Percentiles rank a stretch among this genome's conserved stretches.
These are phyloP conservation scores for Pimephales promelas DNA, from an alignment of 2,113 vertebrate genomes.

Conservation along the genomic window DNA sequence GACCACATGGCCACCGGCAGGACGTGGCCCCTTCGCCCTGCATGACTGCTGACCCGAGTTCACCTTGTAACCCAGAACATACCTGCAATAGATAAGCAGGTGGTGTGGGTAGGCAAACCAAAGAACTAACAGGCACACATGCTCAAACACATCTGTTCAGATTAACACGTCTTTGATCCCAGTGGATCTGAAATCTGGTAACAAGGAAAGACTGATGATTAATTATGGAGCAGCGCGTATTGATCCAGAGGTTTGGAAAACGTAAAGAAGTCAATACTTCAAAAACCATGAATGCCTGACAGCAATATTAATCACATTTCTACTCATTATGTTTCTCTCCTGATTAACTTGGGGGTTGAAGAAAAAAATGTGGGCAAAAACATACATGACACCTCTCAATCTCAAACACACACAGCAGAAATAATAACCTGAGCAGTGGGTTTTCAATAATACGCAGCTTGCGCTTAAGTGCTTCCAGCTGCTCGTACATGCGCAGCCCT, in stretches of 20 bases:
- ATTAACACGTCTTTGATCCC: background rate
- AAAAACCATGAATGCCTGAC: background rate
- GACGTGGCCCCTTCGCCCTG: conserved; percentile 81
- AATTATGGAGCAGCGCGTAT: background rate
- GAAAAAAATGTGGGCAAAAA: background rate
- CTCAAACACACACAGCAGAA: background rate
- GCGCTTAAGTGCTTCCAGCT: conserved; percentile 86
- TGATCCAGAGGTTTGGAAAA: conserved; percentile 1
- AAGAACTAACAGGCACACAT: background rate
- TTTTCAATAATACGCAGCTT: conserved; percentile 94
- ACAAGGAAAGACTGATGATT: conserved; percentile 9
- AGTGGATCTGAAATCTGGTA: background rate
- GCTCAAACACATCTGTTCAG: conserved; percentile 28
- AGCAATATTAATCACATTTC: conserved; percentile 33
- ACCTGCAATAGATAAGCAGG: conserved; percentile 70
- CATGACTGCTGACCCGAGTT: conserved; percentile 76
- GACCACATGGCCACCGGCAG: conserved; percentile 72
- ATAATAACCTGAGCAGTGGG: conserved; percentile 83
- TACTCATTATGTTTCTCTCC: background rate
- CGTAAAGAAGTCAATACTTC: conserved; percentile 3
- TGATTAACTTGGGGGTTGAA: conserved; percentile 8
- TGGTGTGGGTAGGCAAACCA: background rate
- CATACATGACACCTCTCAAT: background rate
- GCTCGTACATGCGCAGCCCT: conserved; percentile 86
- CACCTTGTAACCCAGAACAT: conserved; percentile 89